Evolutionary conservation across 2,888 invertebrate genomes (phyloP), one percentile per base, ranked within the genome.

Genomic region (Cerceris rybyensis): DNA sequence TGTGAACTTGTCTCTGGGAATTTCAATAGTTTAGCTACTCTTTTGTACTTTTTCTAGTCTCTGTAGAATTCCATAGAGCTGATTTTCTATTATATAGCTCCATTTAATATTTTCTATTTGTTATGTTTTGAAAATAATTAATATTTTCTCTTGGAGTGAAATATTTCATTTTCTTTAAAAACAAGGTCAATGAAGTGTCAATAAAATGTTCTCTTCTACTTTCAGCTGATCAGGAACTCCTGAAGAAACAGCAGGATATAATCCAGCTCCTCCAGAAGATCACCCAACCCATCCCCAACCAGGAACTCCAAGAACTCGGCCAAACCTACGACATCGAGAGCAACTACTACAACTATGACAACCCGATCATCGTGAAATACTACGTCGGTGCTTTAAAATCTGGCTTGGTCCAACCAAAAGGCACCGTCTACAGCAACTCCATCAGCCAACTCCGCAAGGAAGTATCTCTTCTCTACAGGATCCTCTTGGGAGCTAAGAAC

Each of bases 401-500:
- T 50, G 95, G 95, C 52, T 81, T 90, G 41, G 91, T 94, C 76
- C 92, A 96, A 59, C 95, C 95, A 0, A 93, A 93, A 58, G 94
- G 94, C 55, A 93, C 95, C 80, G 93, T 95, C 13, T 96, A 95
- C 93, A 95, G 95, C 16, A 93, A 94, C 88, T 94, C 94, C 88
- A 93, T 95, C 89, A 93, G 94, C 67, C 92, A 93, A 52, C 95
- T 96, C 74, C 93, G 94, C 65, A 93, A 94, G 85, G 95, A 96
- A 89, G 95, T 94, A 9, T 89, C 94, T 6, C 94, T 94, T 7
- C 91, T 96, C 28, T 95, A 95, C 92, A 94, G 95, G 88, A 93
- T 95, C 70, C 93, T 97, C 82, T 94, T 94, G 92, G 95, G 95
- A 72, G 95, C 96, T 82, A 96, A 95, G 90, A 95, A 96, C 90